Percentiles rank a stretch among this genome's conserved stretches.
phyloP scores from a whole-genome alignment of 2,113 vertebrate genomes.

The Lipophrys pholis region DNA sequence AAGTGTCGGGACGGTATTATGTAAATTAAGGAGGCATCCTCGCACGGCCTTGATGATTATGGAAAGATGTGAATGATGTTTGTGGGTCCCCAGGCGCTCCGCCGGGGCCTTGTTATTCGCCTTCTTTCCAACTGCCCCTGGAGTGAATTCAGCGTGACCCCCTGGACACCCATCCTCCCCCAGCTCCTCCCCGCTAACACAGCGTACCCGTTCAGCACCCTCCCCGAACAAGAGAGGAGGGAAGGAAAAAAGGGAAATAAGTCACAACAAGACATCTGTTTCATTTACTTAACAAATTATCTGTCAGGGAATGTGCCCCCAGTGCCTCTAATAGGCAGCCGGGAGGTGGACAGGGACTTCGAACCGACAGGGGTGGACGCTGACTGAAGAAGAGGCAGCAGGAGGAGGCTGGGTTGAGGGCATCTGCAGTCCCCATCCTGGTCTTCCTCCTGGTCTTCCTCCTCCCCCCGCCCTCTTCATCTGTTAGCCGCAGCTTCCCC shows the following conservation, averaged over 20 bases:
- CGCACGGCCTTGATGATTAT: slow-evolving; percentile 93
- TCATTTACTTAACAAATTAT: slow-evolving; percentile 84
- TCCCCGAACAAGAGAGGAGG: slow-evolving; percentile 25
- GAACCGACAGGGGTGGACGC: slow-evolving; percentile 19
- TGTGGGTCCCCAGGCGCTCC: slow-evolving; percentile 86
- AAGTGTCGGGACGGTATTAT: slow-evolving; percentile 75
- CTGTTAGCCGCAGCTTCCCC: slow-evolving; percentile 32
- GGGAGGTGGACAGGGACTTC: slow-evolving; percentile 37
- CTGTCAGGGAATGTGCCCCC: slow-evolving; percentile 69
- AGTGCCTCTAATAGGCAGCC: slow-evolving; percentile 69
- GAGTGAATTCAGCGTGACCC: slow-evolving; percentile 92
- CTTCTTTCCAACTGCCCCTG: slow-evolving; percentile 89
- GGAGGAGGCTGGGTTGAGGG: slow-evolving; percentile 45
- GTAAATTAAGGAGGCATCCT: slow-evolving; percentile 92
- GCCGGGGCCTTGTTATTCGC: slow-evolving; percentile 89
- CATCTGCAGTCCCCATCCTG: slow-evolving; percentile 15
- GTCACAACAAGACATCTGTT: slow-evolving; percentile 83
- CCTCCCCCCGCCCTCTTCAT: slow-evolving; percentile 20
- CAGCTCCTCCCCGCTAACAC: slow-evolving; percentile 22
- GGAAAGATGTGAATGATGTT: slow-evolving; percentile 88
- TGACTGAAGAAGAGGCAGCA: slow-evolving; percentile 36
- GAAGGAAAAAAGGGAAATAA: slow-evolving; percentile 63
- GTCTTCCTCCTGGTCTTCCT: slow-evolving; percentile 7
- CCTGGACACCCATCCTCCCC: slow-evolving; percentile 74
- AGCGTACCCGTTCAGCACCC: slow-evolving; percentile 35